These are phyloP conservation scores for Dendrocincla tyrannina DNA, from an alignment of 2,797 vertebrate genomes.

Conservation along the genomic window DNA sequence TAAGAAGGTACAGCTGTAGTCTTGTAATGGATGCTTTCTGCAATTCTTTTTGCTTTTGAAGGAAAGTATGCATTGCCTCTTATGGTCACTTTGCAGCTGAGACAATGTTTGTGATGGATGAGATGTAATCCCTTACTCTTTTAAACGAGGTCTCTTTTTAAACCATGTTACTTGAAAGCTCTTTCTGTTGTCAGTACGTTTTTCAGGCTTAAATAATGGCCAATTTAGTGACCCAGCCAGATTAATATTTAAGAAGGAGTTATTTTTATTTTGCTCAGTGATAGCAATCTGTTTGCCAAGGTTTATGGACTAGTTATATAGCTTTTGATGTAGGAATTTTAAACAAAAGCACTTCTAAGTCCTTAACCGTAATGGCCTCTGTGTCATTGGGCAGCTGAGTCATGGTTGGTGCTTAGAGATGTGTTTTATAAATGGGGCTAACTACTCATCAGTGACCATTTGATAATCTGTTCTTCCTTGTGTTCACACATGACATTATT, in stretches of 20 bases:
- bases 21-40: not conserved
- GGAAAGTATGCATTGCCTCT: not conserved
- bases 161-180: not conserved
- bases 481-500: not conserved
- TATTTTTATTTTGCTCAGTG: not conserved
- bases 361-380: not conserved
- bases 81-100: not conserved
- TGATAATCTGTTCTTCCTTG: not conserved
- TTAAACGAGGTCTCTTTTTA: not conserved
- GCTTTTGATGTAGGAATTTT: not conserved
- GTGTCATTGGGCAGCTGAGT: not conserved
- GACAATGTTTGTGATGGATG: not conserved
- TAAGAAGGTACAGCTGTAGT: not conserved
- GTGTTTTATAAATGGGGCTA: not conserved
- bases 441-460: not conserved
- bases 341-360: not conserved
- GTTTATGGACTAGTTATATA: not conserved
- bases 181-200: not conserved
- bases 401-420: not conserved
- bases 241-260: not conserved
- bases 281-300: not conserved
- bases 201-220: not conserved
- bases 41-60: not conserved
- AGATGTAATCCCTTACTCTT: not conserved
- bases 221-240: not conserved